phyloP scores from a whole-genome alignment of 2,797 vertebrate species.

The Tachyglossus aculeatus region DNA sequence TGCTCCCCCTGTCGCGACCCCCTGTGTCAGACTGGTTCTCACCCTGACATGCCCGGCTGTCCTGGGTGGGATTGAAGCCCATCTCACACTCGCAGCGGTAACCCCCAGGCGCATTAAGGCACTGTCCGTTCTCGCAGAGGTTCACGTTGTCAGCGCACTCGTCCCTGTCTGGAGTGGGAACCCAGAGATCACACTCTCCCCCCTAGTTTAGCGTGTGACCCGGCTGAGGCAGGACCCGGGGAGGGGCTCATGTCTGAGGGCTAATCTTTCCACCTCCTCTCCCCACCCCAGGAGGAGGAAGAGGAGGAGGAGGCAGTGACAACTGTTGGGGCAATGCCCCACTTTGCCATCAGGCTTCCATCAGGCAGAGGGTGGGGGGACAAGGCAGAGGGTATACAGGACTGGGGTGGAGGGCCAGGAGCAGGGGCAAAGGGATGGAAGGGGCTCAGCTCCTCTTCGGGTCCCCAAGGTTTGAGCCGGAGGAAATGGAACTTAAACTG shows the following conservation, averaged over 20 bases:
- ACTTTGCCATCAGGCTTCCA: not conserved
- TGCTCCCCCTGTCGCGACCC: too few species aligned
- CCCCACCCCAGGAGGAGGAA: not conserved
- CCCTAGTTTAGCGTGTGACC: accelerated
- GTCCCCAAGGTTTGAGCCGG: too few species aligned
- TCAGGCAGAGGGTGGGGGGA: not conserved
- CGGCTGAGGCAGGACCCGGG: accelerated
- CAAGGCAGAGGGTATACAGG: too few species aligned
- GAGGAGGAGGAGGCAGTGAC: not conserved
- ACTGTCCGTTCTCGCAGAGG: conserved; percentile 93
- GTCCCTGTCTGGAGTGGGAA: conserved; percentile 86
- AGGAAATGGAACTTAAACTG: too few species aligned
- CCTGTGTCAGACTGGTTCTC: too few species aligned
- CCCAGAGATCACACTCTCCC: not conserved
- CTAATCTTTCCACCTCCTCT: not conserved
- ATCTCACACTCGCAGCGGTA: conserved; percentile 95
- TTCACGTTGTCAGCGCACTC: conserved; percentile 91
- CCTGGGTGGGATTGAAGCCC: conserved; percentile 92
- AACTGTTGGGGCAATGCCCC: not conserved
- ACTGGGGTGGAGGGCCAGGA: too few species aligned
- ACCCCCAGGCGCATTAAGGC: conserved; percentile 89
- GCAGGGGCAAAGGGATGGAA: too few species aligned
- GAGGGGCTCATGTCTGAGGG: not conserved
- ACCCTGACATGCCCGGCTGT: conserved; percentile 93
- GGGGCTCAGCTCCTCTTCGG: too few species aligned